Evolutionary conservation across 1,140 invertebrate species (phyloP).

Genomic region (Philopotamus ludificatus): DNA sequence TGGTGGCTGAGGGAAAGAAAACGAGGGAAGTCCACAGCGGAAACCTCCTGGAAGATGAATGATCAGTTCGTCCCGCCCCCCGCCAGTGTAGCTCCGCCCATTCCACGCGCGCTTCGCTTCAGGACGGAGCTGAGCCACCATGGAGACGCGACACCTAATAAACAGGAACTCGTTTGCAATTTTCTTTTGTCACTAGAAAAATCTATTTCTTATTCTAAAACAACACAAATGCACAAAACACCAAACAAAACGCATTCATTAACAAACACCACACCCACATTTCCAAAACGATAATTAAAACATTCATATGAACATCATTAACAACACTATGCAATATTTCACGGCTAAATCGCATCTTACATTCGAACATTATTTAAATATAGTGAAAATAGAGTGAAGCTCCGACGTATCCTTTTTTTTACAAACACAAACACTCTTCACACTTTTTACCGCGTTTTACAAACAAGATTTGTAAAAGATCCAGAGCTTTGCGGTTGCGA

Average conservation of each 20-base stretch:
- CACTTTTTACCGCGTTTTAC: constrained; percentile 23
- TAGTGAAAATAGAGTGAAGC: constrained; percentile 5
- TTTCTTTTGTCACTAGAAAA: not conserved
- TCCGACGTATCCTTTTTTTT: constrained; percentile 3
- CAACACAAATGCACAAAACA: too few relatives aligned
- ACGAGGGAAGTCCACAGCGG: constrained; percentile 17
- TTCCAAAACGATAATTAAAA: constrained; percentile 1
- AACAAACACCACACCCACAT: too few relatives aligned
- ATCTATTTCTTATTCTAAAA: too few relatives aligned
- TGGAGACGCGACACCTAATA: too few relatives aligned
- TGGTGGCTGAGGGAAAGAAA: constrained; percentile 12
- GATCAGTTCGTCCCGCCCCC: constrained; percentile 17
- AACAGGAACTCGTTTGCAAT: not conserved
- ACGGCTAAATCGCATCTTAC: not conserved
- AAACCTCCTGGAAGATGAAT: constrained; percentile 31
- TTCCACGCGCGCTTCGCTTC: constrained; percentile 16
- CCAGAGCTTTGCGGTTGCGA: constrained; percentile 29
- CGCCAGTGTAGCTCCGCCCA: constrained; percentile 12
- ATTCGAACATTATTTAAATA: not conserved
- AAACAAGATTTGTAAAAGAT: constrained; percentile 40
- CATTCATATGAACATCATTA: not conserved
- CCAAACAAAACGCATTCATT: too few relatives aligned
- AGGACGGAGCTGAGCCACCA: constrained; percentile 19
- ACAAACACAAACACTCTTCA: constrained; percentile 21
- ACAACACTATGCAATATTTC: not conserved